Percentiles rank a stretch among this genome's conserved stretches.
Conservation (phyloP, 2,113 vertebrate species). For the Halichoerus grypus region DNA sequence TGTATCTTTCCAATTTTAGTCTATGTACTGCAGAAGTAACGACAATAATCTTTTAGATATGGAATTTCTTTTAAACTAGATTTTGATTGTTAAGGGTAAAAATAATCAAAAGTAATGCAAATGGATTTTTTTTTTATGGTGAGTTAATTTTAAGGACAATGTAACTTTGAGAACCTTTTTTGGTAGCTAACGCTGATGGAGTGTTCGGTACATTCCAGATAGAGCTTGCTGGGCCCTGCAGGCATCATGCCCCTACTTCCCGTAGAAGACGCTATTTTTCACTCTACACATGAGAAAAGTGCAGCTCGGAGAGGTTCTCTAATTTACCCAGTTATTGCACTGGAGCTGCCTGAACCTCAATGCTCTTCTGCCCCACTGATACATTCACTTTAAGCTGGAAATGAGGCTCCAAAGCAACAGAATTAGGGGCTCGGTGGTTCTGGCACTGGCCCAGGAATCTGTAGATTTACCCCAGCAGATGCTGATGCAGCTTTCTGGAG, state of each 20-base stretch:
- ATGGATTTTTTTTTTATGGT: not conserved
- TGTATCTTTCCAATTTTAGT: not conserved
- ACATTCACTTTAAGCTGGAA: not conserved
- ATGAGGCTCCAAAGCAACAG: not conserved
- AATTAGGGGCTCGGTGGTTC: not conserved
- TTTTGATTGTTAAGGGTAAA: not conserved
- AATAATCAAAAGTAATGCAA: not conserved
- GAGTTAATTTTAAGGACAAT: not conserved
- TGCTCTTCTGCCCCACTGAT: not conserved
- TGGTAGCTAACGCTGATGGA: not conserved
- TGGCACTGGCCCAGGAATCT: not conserved
- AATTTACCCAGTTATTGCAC: not conserved
- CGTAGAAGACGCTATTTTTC: not conserved
- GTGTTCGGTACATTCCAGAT: not conserved
- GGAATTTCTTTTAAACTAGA: not conserved
- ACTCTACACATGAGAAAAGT: not conserved
- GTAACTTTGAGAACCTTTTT: not conserved
- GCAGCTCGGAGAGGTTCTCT: not conserved
- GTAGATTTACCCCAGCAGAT: not conserved
- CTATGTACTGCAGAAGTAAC: not conserved
- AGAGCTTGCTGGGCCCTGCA: not conserved
- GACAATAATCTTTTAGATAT: not conserved
- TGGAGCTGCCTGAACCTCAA: not conserved
- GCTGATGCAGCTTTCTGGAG: no score
- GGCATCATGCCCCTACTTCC: not conserved